A percentile compares a stretch with the other conserved stretches of the same genome.
Evolutionary conservation across 2,888 invertebrate species (phyloP).

Genomic region (Acleris literana): DNA sequence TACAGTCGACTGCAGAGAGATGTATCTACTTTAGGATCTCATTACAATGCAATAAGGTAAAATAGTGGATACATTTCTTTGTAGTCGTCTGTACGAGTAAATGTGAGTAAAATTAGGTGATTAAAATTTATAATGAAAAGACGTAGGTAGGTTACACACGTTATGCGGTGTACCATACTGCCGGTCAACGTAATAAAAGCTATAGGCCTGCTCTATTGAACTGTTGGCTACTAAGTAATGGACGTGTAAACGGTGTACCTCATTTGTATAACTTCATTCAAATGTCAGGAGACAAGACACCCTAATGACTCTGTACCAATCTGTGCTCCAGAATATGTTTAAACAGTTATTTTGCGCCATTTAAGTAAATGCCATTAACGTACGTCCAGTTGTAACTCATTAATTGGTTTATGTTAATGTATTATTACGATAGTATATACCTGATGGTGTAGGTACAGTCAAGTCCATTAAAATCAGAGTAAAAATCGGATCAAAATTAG

Average conservation of each 20-base stretch:
- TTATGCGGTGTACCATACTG: not conserved
- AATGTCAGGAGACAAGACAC: conserved; percentile 52
- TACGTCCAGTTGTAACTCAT: conserved; percentile 5
- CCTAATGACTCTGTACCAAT: conserved; percentile 45
- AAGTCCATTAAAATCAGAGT: no score
- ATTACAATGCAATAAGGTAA: no score
- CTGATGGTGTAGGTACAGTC: no score
- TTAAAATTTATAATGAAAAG: no score
- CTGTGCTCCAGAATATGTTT: not conserved
- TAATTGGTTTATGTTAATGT: not conserved
- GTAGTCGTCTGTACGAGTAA: no score
- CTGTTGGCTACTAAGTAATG: conserved; percentile 14
- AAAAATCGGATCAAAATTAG: no score
- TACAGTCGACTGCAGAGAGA: no score
- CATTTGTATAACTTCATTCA: conserved; percentile 58
- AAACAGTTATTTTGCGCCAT: conserved; percentile 12
- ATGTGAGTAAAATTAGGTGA: no score
- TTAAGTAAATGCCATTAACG: not conserved
- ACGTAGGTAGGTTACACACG: not conserved
- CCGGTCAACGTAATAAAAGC: not conserved
- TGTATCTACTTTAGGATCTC: no score
- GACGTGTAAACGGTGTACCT: conserved; percentile 23
- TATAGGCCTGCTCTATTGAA: conserved; percentile 2
- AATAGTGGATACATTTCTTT: no score
- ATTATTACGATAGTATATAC: not conserved